These are phyloP conservation scores for Tinamus guttatus DNA, from an alignment of 2,113 vertebrate genomes.

Conservation along the genomic window DNA sequence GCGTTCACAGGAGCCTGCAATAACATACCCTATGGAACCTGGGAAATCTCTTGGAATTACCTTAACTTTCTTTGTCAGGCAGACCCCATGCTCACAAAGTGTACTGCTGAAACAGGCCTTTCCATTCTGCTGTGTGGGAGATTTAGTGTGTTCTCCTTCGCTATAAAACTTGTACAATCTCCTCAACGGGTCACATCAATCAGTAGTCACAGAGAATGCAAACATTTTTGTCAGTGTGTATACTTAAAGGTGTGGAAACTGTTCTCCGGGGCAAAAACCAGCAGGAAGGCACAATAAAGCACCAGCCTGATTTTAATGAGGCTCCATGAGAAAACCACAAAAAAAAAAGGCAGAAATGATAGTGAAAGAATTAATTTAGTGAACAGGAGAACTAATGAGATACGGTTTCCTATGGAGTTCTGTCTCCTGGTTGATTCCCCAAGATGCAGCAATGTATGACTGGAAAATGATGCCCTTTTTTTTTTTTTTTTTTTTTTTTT, in stretches of 20 bases:
- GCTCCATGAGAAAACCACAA: not conserved
- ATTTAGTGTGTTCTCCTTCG: not conserved
- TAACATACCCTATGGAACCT: not conserved
- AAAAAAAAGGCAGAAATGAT: not conserved
- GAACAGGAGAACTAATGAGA: not conserved
- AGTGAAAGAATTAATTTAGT: not conserved
- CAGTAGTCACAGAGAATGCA: not conserved
- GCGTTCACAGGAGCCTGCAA: not conserved
- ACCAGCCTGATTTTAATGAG: conserved; percentile 13
- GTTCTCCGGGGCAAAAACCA: not conserved
- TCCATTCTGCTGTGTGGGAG: not conserved
- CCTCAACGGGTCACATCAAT: not conserved
- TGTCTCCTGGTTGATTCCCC: not conserved
- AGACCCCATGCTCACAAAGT: not conserved
- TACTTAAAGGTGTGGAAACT: not conserved
- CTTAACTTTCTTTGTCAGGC: not conserved
- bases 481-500: not conserved
- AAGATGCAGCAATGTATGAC: not conserved
- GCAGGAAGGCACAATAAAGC: not conserved
- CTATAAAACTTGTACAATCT: not conserved
- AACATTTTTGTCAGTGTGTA: not conserved
- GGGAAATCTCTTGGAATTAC: not conserved
- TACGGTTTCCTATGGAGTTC: not conserved
- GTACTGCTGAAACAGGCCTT: not conserved
- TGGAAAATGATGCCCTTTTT: not conserved